Base-by-base conservation (phyloP, 2,113 vertebrate genomes). In the Mobula hypostoma region DNA sequence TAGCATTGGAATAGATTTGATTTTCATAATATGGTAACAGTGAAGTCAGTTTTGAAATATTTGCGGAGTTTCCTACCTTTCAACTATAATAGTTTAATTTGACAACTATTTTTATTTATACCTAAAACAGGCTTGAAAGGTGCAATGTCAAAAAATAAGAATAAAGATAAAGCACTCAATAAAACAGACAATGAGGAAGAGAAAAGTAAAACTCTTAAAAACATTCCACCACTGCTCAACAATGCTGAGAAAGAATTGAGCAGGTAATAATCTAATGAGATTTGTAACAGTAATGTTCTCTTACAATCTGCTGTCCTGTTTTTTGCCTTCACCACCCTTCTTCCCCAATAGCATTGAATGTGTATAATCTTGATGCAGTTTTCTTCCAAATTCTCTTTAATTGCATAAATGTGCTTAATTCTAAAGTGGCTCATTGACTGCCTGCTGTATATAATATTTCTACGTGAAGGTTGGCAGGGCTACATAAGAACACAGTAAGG, bases 181-280 rank as follows among this genome's bases (percentile, higher is more conserved):
- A 87, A 90, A 15, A 90, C n/a, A n/a, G 58, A n/a, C 14, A 90
- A 32, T 6, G n/a, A 66, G 29, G 61, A 90, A 66, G 85, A 90
- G 85, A 32, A 90, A 90, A 90, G 40, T 63, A 90, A 90, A n/a
- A 90, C 9, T 32, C 66, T 32, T 66, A 90, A 90, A 32, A 29
- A 17, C 6, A 32, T 32, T 66, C 32, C 61, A 90, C n/a, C n/a
- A 68, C 29, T 29, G 19, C 14, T 6, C 14, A 29, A 29, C n/a
- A 66, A 90, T 29, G 15, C 29, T 66, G 85, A 90, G 61, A 90
- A 5, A 36, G 61, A 66, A 68, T 63, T 63, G 32, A 6, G 32
- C 61, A 68, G 85, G 85, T 90, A 90, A 90, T 17, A 68, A 68
- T 32, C 63, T 61, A 90, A 90, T 66, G 29, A 66, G 19, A 66